These are phyloP conservation scores for Unio pictorum DNA, from an alignment of 2,888 invertebrate genomes.

Conservation along the genomic window DNA sequence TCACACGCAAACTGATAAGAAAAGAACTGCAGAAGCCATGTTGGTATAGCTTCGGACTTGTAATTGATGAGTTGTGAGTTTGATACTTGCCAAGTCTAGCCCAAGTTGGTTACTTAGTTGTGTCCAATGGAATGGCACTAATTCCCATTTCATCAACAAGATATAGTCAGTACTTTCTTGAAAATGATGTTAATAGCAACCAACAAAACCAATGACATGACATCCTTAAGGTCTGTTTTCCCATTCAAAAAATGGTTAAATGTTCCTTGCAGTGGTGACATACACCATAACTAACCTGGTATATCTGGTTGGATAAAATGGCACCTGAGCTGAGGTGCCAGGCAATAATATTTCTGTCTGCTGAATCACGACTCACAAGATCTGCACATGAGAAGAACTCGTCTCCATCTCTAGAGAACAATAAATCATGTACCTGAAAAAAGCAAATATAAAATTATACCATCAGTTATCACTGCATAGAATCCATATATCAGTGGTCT, in stretches of 20 bases:
- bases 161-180: neutral
- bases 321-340: slow-evolving; percentile 69
- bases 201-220: neutral
- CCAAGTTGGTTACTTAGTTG: too few species aligned
- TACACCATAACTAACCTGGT: slow-evolving; percentile 56
- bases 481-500: too few species aligned
- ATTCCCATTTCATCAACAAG: too few species aligned
- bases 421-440: slow-evolving; percentile 68
- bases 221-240: neutral
- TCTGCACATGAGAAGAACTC: slow-evolving; percentile 66
- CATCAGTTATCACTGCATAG: neutral
- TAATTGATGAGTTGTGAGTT: too few species aligned
- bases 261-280: neutral
- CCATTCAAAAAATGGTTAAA: neutral
- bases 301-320: slow-evolving; percentile 71
- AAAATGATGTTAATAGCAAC: neutral
- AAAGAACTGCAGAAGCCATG: too few species aligned
- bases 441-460: neutral
- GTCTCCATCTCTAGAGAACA: slow-evolving; percentile 62
- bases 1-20: too few species aligned
- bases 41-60: too few species aligned
- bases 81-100: too few species aligned
- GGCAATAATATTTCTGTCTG: slow-evolving; percentile 71
- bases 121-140: too few species aligned
- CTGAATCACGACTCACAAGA: slow-evolving; percentile 68